Evolutionary conservation across 2,113 vertebrate genomes (phyloP).

Genomic region (Glaucidium brasilianum): DNA sequence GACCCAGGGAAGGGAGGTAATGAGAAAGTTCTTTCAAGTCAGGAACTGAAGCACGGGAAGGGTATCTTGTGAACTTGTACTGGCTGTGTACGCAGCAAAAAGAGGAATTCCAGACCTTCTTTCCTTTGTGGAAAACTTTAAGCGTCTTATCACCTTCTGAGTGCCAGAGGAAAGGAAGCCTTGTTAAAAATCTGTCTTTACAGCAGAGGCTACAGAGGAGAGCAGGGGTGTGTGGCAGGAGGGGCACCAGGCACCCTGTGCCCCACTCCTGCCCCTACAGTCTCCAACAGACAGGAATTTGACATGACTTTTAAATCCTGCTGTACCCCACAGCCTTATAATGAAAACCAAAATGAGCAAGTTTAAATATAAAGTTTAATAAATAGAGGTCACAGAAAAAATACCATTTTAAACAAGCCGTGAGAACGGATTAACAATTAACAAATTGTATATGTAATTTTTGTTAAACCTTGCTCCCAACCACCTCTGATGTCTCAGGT

Average conservation of each 20-base stretch:
- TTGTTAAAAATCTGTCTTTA: neutral
- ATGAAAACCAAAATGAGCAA: neutral
- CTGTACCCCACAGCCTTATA: neutral
- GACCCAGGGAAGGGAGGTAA: neutral
- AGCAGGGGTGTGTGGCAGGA: rapidly evolving
- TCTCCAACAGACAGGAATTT: neutral
- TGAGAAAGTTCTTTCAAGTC: neutral
- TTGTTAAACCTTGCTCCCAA: neutral
- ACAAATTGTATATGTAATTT: rapidly evolving
- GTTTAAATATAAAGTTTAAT: neutral
- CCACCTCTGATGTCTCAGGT: neutral
- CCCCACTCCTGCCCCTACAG: neutral
- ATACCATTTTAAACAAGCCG: neutral
- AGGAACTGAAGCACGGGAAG: neutral
- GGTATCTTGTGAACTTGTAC: neutral
- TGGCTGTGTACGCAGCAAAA: neutral
- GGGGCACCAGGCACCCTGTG: neutral
- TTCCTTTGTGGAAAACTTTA: neutral
- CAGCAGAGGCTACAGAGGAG: too few species aligned
- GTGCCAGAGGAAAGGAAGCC: neutral
- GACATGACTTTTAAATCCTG: rapidly evolving
- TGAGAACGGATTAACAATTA: neutral
- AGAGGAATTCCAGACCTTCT: neutral
- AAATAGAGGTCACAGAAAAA: neutral
- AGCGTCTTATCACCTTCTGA: neutral